phyloP scores from a whole-genome alignment of 2,113 vertebrate genomes.

The Oxygymnocypris stewartii region DNA sequence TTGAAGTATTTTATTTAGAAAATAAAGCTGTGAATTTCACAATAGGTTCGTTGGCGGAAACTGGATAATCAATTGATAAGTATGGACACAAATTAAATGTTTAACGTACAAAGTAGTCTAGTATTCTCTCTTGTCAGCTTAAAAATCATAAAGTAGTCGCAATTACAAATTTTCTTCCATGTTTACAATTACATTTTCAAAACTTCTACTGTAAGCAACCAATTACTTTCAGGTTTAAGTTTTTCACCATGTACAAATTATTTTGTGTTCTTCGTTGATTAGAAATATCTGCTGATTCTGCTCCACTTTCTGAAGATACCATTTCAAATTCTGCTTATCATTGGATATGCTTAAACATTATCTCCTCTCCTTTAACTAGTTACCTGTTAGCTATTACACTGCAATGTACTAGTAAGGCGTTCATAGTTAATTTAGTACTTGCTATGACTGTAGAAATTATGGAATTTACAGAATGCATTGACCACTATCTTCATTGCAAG shows the following conservation, averaged over 20 bases:
- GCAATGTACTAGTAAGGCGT: not conserved
- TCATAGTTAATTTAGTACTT: slow-evolving; percentile 17
- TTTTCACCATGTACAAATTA: not conserved
- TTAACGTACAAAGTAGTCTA: not conserved
- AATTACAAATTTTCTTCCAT: not conserved
- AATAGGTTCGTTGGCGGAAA: not conserved
- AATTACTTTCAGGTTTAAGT: not conserved
- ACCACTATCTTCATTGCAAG: not conserved
- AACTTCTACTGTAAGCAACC: not conserved
- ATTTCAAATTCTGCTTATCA: not conserved
- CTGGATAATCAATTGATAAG: not conserved
- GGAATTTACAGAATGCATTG: not conserved
- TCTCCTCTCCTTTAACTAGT: not conserved
- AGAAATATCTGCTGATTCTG: not conserved
- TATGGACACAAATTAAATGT: not conserved
- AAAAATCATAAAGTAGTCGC: not conserved
- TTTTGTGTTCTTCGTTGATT: not conserved
- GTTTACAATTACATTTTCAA: not conserved
- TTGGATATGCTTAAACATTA: not conserved
- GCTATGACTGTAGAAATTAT: not conserved
- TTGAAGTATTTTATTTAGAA: slow-evolving; percentile 13
- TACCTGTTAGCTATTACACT: not conserved
- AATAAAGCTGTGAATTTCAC: slow-evolving; percentile 29
- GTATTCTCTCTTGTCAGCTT: not conserved
- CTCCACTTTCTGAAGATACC: not conserved